Conservation (phyloP, 2,888 invertebrate genomes). For the Dryocosmus kuriphilus region DNA sequence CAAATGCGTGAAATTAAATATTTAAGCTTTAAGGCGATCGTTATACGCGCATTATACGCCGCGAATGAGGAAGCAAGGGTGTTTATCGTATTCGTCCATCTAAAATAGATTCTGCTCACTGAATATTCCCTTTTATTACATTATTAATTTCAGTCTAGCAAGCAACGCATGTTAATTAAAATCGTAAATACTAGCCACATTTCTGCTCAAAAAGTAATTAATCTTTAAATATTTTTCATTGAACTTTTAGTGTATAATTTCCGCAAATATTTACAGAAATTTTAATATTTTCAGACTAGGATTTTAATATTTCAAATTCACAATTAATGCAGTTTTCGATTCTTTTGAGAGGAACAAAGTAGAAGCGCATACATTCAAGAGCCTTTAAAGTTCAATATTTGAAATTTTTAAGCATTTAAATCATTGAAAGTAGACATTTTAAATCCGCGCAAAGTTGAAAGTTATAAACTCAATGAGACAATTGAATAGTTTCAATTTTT, state of each 20-base stretch:
- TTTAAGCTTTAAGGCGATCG: conserved; percentile 28
- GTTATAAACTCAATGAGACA: too few species aligned
- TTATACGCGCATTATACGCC: conserved; percentile 19
- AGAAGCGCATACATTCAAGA: too few species aligned
- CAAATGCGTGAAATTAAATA: conserved; percentile 40
- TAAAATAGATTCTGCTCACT: conserved; percentile 19
- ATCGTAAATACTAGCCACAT: conserved; percentile 2
- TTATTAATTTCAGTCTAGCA: conserved; percentile 9
- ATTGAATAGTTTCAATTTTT: too few species aligned
- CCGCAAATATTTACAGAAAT: neutral
- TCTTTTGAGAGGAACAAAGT: too few species aligned
- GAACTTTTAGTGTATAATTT: neutral
- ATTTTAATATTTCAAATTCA: too few species aligned
- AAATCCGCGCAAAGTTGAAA: too few species aligned
- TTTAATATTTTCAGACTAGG: too few species aligned
- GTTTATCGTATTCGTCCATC: conserved; percentile 33
- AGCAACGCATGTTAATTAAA: conserved; percentile 15
- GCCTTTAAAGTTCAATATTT: too few species aligned
- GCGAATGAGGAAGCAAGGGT: conserved; percentile 15
- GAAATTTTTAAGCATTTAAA: too few species aligned
- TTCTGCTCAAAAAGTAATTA: neutral
- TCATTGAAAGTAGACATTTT: too few species aligned
- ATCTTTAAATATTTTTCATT: neutral
- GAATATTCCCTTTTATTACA: conserved; percentile 27
- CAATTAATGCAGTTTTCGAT: too few species aligned